These are phyloP conservation scores for Macrosoma leucophasiata DNA, from an alignment of 2,888 invertebrate genomes.

Conservation along the genomic window DNA sequence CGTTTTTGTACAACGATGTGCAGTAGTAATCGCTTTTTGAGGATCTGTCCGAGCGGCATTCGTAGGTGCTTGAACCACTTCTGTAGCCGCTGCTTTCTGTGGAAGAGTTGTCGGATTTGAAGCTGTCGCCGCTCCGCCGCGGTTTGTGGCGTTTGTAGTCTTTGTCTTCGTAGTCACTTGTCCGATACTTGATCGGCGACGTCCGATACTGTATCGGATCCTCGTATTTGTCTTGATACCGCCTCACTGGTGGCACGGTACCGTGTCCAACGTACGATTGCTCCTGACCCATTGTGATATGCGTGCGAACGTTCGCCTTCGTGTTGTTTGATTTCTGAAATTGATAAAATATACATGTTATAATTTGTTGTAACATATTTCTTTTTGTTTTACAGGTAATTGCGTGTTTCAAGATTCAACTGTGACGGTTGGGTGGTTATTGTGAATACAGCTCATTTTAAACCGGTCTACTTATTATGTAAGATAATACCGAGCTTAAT, in stretches of 20 bases:
- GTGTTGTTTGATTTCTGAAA: slow-evolving; percentile 52
- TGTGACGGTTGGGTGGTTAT: too few relatives aligned
- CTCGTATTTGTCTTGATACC: slow-evolving; percentile 55
- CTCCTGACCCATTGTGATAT: slow-evolving; percentile 63
- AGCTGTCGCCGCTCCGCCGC: slow-evolving; percentile 57
- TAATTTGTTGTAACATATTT: too few relatives aligned
- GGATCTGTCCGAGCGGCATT: slow-evolving; percentile 58
- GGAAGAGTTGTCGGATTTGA: slow-evolving; percentile 63
- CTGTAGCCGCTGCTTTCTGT: slow-evolving; percentile 67
- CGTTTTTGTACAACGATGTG: slow-evolving; percentile 69
- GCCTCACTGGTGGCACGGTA: slow-evolving; percentile 46
- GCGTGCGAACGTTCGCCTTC: slow-evolving; percentile 39
- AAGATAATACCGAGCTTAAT: too few relatives aligned
- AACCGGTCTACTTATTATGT: too few relatives aligned
- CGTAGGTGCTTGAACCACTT: slow-evolving; percentile 64
- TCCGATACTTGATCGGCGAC: slow-evolving; percentile 40
- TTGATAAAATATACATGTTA: slow-evolving; percentile 18
- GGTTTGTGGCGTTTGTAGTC: slow-evolving; percentile 55
- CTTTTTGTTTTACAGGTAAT: too few relatives aligned
- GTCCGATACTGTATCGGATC: slow-evolving; percentile 44
- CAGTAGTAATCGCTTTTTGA: slow-evolving; percentile 60
- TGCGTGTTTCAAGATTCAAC: too few relatives aligned
- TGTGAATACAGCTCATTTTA: too few relatives aligned
- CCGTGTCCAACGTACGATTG: slow-evolving; percentile 59
- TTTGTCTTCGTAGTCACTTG: slow-evolving; percentile 41